Base-by-base conservation (phyloP, 2,888 invertebrate species). In the Cetonia aurata region DNA sequence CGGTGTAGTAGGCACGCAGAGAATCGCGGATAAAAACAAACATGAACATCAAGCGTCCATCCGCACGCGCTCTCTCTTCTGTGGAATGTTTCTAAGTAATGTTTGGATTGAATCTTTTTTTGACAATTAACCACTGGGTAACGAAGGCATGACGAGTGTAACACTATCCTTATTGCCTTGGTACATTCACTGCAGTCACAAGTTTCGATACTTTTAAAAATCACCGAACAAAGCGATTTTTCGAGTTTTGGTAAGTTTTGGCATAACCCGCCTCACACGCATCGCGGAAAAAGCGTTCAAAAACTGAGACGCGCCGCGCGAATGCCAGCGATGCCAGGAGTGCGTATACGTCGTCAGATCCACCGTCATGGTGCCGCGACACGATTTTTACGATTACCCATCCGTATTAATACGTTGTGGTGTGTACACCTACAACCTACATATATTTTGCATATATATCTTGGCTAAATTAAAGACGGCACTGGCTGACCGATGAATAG, bases 11-110 rank as follows among this genome's bases (percentile, higher is more conserved):
- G 25, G 4, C 4, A 25, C 25, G 25, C 10, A 13, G 56, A 56
- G 33, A 56, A 56, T 3, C 25, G 25, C 10, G 15, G 56, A 56
- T 56, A 56, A 56, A 56, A 56, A 56, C 56, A 56, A 56, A 56
- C 56, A 56, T 25, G 56, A 56, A 37, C 56, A 37, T 37, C 56
- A 37, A 37, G 15, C 41, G 56, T 37, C 41, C 25, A 25, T 4
- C 4, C 25, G 25, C 25, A 25, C 25, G 4, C 25, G 25, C 25
- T 25, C 3, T 25, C 25, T 25, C 4, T 25, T 25, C 25, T 25
- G 25, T 4, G 25, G 25, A 25, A 25, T 25, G 25, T 25, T 25
- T 25, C 25, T 1, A 25, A 25, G 25, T 25, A 4, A 25, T 25
- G 25, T 25, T 1, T 25, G 4, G 25, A 25, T 25, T 25, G 25